These are phyloP conservation scores for Magallana nippona DNA, from an alignment of 2,888 invertebrate genomes.

Conservation along the genomic window DNA sequence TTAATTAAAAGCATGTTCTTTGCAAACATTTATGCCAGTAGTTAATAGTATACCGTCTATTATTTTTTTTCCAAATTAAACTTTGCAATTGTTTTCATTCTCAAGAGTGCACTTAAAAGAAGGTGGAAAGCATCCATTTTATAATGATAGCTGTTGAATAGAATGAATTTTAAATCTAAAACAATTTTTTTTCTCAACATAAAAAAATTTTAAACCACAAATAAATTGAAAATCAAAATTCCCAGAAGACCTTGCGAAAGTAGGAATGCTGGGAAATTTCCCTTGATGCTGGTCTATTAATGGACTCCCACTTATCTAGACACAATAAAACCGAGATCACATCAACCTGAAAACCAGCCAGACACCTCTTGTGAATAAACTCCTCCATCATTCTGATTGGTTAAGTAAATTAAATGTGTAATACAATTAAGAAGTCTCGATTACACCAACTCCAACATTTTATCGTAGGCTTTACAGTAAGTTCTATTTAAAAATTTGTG, in stretches of 20 bases:
- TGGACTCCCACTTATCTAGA: neutral
- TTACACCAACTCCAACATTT: neutral
- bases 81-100: too few relatives aligned
- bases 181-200: too few relatives aligned
- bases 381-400: neutral
- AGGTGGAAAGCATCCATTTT: too few relatives aligned
- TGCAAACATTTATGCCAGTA: too few relatives aligned
- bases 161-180: too few relatives aligned
- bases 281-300: neutral
- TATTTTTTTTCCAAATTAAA: too few relatives aligned
- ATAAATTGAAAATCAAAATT: neutral
- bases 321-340: neutral
- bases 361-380: neutral
- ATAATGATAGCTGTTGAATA: too few relatives aligned
- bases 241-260: neutral
- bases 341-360: constrained; percentile 1
- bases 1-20: too few relatives aligned
- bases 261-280: constrained; percentile 20
- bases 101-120: too few relatives aligned
- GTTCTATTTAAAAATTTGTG: neutral
- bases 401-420: constrained; percentile 13
- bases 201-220: neutral
- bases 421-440: neutral
- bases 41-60: too few relatives aligned
- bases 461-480: neutral